Base-by-base conservation (phyloP, 1,140 invertebrate species). In the Cydia pomonella region DNA sequence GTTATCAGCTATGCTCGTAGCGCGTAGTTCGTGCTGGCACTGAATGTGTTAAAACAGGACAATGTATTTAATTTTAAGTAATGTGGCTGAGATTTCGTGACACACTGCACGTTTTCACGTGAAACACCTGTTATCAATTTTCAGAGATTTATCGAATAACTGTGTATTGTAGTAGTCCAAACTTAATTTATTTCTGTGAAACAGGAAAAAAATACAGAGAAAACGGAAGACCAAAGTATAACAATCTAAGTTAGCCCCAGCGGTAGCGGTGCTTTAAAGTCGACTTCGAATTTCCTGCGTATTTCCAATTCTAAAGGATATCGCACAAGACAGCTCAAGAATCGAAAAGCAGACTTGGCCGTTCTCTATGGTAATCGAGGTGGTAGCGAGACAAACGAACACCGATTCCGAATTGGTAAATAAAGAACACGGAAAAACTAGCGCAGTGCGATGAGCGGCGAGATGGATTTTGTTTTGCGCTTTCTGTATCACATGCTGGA, bases 331-430 rank as follows among this genome's bases (percentile, higher is more conserved):
- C n/a, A 69, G 64, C 18, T 21, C 64, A 69, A 18, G n/a, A 33
- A 69, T 69, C 64, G 27, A 38, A 18, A 38, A 18, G 27, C 64
- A 33, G 29, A 69, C 25, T 64, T 29, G 63, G 63, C 29, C 29
- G 64, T 38, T 69, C 29, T 33, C 29, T 69, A 69, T 69, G 64
- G 27, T 69, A 69, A 69, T 69, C 16, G 29, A 29, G 64, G 33
- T 69, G 64, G 53, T 38, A 69, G 29, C 64, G 33, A 69, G 21
- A 21, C 50, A 53, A 53, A 29, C 63, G 63, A 63, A 63, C 21
- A 66, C 25, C 50, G 50, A 59, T 23, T 33, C 27, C 9, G n/a
- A 41, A 41, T 18, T 2, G 29, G 27, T 69, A 69, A 64, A 64
- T 64, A 64, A 64, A 64, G 25, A 29, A 64, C 29, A 33, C 16